Base-by-base conservation (phyloP, 2,113 vertebrate genomes). In the Albula glossodonta region DNA sequence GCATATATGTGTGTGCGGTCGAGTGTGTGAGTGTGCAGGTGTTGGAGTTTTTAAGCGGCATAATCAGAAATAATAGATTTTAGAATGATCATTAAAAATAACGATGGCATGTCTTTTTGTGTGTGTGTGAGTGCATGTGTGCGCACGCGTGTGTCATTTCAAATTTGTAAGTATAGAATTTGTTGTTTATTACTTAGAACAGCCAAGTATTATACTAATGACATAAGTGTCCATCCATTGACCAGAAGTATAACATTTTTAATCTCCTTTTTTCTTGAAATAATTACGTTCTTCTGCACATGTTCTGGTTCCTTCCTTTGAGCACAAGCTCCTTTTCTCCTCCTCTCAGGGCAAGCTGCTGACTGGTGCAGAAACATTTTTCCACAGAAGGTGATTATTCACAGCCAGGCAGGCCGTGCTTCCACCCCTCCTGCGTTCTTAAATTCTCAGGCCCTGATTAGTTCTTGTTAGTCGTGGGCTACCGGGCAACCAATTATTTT, bases 401-500 rank as follows among this genome's bases (percentile, higher is more conserved):
- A 57, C 48, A 50, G 15, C 3, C 53, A 17, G 17, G 48, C 31
- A 5, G 13, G n/a, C 13, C 82, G 31, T 1, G 31, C 31, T 41
- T 70, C 57, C 17, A 25, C 1, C 87, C 63, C 77, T 85, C n/a
- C 83, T 86, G 83, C 83, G 86, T 88, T 49, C 70, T 85, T 85
- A 89, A 80, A 78, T 11, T 63, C 83, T 80, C 50, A n/a, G 74
- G 80, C 60, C 51, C 49, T 84, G 53, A 89, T 89, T 89, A 89
- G 78, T 57, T 85, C 85, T 85, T 85, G 87, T 90, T 89, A 89
- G 83, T 70, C 5, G 31, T 79, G 82, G 84, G 81, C 83, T 52
- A 83, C 83, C 57, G 25, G 81, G 84, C 78, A 78, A 78, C 81
- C 87, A 87, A 87, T 89, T 86, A 87, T 87, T 85, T 70, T 83